A percentile compares a stretch with the other conserved stretches of the same genome.
Conservation (phyloP, 1,140 invertebrate genomes). For the Drosophila dunni region DNA sequence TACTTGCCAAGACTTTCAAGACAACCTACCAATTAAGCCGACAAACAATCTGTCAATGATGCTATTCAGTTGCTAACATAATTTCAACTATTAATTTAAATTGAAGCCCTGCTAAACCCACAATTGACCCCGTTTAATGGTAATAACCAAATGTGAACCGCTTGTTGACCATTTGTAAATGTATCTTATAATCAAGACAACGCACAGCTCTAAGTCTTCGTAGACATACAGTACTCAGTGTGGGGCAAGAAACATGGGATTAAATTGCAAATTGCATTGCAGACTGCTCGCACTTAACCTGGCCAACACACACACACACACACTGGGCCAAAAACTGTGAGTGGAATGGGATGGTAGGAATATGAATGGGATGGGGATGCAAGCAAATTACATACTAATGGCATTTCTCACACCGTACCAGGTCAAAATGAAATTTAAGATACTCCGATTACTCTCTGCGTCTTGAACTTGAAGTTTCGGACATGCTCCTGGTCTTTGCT, state of each 20-base stretch:
- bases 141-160: background rate
- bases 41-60: conserved; percentile 7
- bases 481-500: background rate
- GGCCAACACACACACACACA: background rate
- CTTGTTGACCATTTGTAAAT: conserved; percentile 14
- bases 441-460: conserved; percentile 2
- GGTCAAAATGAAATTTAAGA: conserved; percentile 34
- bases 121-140: conserved; percentile 13
- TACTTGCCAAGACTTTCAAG: background rate
- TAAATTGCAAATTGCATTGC: conserved; percentile 16
- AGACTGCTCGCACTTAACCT: conserved; percentile 9
- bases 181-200: conserved; percentile 6
- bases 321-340: too few relatives aligned
- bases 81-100: conserved; percentile 15
- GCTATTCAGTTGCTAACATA: conserved; percentile 7
- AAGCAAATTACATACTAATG: conserved; percentile 44
- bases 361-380: background rate
- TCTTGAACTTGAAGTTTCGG: background rate
- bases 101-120: background rate
- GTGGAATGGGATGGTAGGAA: too few relatives aligned
- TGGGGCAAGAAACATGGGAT: background rate
- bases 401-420: conserved; percentile 25
- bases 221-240: background rate
- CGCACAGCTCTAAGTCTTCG: background rate
- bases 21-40: background rate